Percentiles rank a stretch among this genome's conserved stretches.
phyloP scores from a whole-genome alignment of 2,888 invertebrate species.

The Coleophora flavipennella region DNA sequence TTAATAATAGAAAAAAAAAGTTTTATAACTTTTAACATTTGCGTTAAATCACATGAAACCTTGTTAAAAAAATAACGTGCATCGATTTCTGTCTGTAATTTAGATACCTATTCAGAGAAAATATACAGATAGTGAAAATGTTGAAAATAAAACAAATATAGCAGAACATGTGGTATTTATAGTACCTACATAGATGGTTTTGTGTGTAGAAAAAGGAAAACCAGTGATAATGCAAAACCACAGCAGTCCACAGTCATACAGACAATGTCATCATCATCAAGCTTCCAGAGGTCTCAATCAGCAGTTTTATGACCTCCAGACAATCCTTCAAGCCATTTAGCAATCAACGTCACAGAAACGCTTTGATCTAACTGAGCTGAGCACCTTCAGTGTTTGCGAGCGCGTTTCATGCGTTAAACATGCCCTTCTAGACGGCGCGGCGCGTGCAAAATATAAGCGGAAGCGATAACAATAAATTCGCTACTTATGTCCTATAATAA shows the following conservation, averaged over 20 bases:
- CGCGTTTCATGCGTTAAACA: conserved; percentile 36
- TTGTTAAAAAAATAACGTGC: too few species aligned
- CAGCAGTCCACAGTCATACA: conserved; percentile 1
- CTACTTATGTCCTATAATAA: too few species aligned
- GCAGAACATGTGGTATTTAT: too few species aligned
- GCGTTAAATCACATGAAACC: too few species aligned
- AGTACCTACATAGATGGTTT: too few species aligned
- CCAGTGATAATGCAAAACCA: background rate
- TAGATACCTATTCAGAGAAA: too few species aligned
- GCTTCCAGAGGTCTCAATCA: conserved; percentile 6
- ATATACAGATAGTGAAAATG: too few species aligned
- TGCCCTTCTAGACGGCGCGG: conserved; percentile 22
- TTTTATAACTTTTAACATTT: too few species aligned
- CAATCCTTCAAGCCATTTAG: conserved; percentile 26
- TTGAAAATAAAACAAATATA: too few species aligned
- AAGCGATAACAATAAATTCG: conserved; percentile 6
- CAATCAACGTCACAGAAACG: conserved; percentile 36
- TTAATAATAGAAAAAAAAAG: background rate
- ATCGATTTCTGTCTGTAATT: too few species aligned
- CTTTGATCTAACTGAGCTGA: conserved; percentile 61
- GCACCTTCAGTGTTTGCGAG: conserved; percentile 42
- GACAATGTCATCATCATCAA: background rate
- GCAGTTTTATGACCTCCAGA: conserved; percentile 3
- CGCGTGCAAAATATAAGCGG: conserved; percentile 12
- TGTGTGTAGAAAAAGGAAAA: too few species aligned